These are phyloP conservation scores for Elachura formosa DNA, from an alignment of 2,113 vertebrate genomes.

Conservation along the genomic window DNA sequence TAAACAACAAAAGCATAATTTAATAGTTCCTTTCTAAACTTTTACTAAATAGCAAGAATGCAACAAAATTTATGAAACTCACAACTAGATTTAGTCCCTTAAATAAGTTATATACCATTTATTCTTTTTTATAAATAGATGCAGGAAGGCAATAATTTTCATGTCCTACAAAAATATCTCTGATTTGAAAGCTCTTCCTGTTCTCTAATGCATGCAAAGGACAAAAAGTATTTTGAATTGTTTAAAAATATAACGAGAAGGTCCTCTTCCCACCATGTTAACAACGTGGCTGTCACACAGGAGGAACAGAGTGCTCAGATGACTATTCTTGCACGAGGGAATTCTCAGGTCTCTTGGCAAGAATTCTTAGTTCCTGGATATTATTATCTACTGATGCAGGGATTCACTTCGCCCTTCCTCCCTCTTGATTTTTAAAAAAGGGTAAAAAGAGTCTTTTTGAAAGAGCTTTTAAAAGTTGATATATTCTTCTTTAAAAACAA, in stretches of 20 bases:
- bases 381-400: neutral
- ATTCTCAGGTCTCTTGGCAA: neutral
- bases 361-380: neutral
- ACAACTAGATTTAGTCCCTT: neutral
- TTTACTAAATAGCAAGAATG: neutral
- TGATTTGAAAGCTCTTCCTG: neutral
- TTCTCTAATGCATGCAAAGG: neutral
- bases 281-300: neutral
- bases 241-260: neutral
- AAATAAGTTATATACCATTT: neutral
- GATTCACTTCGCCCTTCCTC: neutral
- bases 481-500: neutral
- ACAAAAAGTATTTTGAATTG: neutral
- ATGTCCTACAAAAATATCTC: neutral
- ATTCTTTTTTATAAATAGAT: neutral
- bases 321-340: neutral
- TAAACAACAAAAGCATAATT: neutral
- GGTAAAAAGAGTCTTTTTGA: no score
- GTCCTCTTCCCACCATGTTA: neutral
- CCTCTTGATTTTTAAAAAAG: neutral
- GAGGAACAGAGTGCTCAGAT: neutral
- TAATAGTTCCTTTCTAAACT: neutral
- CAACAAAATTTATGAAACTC: neutral
- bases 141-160: neutral
- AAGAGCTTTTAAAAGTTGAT: neutral